Evolutionary conservation across 2,797 vertebrate species (phyloP), one percentile per base, ranked within the genome.

Genomic region (Podargus strigoides): DNA sequence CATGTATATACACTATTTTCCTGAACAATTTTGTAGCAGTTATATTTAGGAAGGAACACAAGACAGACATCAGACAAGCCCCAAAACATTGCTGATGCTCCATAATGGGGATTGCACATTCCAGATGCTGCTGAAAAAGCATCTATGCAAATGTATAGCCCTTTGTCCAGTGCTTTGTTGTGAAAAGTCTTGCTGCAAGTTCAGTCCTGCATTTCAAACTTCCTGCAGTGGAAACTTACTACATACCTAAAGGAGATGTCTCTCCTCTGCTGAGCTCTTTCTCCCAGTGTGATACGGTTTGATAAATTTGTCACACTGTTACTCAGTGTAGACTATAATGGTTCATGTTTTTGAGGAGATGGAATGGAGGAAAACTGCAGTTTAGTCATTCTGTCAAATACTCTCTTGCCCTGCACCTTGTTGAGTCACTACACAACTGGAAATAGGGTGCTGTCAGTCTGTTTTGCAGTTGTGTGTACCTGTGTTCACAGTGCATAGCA

Each of bases 121-220:
- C 49, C 68, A 82, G 89, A 92, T 93, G 84, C 93, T 87, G 62
- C 90, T 90, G 78, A 42, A 87, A 83, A 93, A 73, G 85, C 90
- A 77, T 92, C 94, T 95, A 41, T 95, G 94, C 92, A 93, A 92
- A 92, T 67, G 26, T 74, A 41, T 30, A 89, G 68, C 30, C 73
- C 76, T 88, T 82, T 73, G 66, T 87, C 73, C 66, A 49, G 76
- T 92, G 72, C 36, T 94, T 84, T 86, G 42, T 67, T 78, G 42
- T 81, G 87, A 69, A 78, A 78, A 74, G 22, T 82, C 46, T 49
- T 78, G 36, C 66, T 89, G 15, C 75, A 80, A 78, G 59, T 75
- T 92, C 80, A 64, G 70, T 73, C 67, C 81, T 66, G 32, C 41
- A 55, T 84, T 93, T 96, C 88, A 70, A 5, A 78, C n/a, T 83